phyloP scores from a whole-genome alignment of 2,888 invertebrate genomes.

The Uloborus plumipes region DNA sequence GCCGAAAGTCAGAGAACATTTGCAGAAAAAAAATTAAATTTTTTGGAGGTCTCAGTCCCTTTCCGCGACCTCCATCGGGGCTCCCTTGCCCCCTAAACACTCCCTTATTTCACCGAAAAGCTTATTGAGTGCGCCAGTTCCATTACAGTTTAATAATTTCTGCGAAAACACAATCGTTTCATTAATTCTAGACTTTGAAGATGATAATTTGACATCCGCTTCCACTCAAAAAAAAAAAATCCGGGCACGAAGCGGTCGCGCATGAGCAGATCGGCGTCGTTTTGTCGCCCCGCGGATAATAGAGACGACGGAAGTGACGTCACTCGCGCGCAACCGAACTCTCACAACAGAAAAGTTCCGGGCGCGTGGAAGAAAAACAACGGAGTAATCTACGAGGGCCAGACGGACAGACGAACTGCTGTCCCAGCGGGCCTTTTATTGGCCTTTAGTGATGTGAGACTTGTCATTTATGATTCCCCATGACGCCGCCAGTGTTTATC shows the following conservation, averaged over 20 bases:
- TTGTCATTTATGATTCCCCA: slow-evolving; percentile 22
- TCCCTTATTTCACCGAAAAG: too few species aligned
- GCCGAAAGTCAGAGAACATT: too few species aligned
- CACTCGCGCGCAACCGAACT: slow-evolving; percentile 39
- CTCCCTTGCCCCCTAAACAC: too few species aligned
- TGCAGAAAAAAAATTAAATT: too few species aligned
- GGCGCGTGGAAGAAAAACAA: slow-evolving; percentile 7
- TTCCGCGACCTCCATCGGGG: too few species aligned
- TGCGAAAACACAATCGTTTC: too few species aligned
- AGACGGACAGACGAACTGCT: slow-evolving; percentile 49
- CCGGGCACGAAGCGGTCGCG: slow-evolving; percentile 19
- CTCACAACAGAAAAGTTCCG: slow-evolving; percentile 38
- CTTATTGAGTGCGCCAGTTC: too few species aligned
- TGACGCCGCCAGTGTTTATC: background rate
- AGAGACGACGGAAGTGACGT: slow-evolving; percentile 58
- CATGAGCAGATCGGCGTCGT: slow-evolving; percentile 39
- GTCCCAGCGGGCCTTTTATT: slow-evolving; percentile 36
- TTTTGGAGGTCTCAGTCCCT: too few species aligned
- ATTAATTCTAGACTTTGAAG: too few species aligned
- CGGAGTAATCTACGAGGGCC: slow-evolving; percentile 30
- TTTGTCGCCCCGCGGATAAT: slow-evolving; percentile 48
- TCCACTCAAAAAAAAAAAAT: too few species aligned
- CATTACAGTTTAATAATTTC: too few species aligned
- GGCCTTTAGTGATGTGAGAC: slow-evolving; percentile 41
- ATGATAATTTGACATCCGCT: too few species aligned